Base-by-base conservation (phyloP, 1,140 invertebrate species). In the Coptotermes formosanus region DNA sequence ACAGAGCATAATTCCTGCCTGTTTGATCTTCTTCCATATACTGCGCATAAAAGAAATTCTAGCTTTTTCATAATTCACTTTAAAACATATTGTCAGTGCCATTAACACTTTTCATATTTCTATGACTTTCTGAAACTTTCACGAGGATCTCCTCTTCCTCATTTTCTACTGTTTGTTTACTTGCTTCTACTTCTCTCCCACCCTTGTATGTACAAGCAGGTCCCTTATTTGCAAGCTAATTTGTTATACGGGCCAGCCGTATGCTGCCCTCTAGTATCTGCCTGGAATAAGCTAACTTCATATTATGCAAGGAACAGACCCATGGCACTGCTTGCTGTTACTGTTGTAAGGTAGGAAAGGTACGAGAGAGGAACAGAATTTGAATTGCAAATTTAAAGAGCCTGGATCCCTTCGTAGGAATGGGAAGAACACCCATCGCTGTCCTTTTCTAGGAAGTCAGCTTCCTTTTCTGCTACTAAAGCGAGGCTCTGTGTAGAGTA, bases 351-450 rank as follows among this genome's bases (percentile, higher is more conserved):
- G 64, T 75, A 75, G 64, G 64, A 9, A 30, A 75, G 64, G 64
- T 75, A 75, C 30, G 64, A 75, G 64, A n/a, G 64, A 75, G 64
- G 64, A 30, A 75, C n/a, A 75, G 25, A 30, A 75, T 75, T 75
- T 75, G 64, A 75, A 75, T 75, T 75, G 64, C 64, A 75, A 75
- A 75, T 75, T 75, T 75, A 75, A 75, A 75, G 64, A 75, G 64
- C 25, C 64, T 25, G n/a, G 64, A 75, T 75, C 9, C 64, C 11
- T 3, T 8, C 25, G 64, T 75, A 75, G 64, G n/a, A 75, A 75
- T 75, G 64, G n/a, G 64, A 30, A 75, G 64, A 8, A 7, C 64
- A 75, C 11, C 64, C 64, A n/a, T 75, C 64, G 64, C n/a, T 8
- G 14, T 75, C 64, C 25, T 30, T 75, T 75, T 75, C 25, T 75